phyloP scores from a whole-genome alignment of 2,113 vertebrate species.

The Syngnathus floridae region DNA sequence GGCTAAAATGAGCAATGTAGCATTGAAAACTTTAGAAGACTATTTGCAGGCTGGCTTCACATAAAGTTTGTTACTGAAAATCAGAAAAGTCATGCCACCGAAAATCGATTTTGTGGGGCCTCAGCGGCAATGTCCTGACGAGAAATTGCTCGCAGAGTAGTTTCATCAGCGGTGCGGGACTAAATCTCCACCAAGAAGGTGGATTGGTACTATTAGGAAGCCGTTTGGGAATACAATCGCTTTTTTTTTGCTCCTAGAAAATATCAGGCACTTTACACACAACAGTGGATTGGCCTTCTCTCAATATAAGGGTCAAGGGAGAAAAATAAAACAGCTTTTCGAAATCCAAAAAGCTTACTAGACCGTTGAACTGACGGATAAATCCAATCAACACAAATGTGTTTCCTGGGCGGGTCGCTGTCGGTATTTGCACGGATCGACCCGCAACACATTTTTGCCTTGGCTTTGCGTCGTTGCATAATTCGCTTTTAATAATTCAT shows the following conservation, averaged over 20 bases:
- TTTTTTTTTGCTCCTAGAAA: background rate
- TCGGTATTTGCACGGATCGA: background rate
- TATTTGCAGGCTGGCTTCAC: background rate
- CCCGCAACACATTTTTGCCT: background rate
- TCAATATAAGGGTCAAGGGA: background rate
- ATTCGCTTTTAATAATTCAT: constrained; percentile 21
- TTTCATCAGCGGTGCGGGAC: constrained; percentile 18
- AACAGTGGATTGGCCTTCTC: constrained; percentile 8
- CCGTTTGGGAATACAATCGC: constrained; percentile 14
- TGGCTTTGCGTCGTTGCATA: background rate
- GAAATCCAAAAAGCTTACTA: background rate
- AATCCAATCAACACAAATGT: background rate
- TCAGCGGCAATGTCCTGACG: background rate
- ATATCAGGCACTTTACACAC: constrained; percentile 13
- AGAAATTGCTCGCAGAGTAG: constrained; percentile 14
- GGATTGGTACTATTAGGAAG: background rate
- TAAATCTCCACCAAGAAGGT: background rate
- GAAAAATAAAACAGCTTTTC: background rate
- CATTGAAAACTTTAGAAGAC: too few relatives aligned
- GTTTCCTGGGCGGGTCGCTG: background rate
- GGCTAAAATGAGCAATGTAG: too few relatives aligned
- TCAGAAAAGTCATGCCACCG: constrained; percentile 4
- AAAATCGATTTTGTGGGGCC: constrained; percentile 5
- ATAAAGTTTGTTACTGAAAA: constrained; percentile 12
- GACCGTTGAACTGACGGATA: background rate